Base-by-base conservation (phyloP, 2,888 invertebrate species). In the Ctena decussata region DNA sequence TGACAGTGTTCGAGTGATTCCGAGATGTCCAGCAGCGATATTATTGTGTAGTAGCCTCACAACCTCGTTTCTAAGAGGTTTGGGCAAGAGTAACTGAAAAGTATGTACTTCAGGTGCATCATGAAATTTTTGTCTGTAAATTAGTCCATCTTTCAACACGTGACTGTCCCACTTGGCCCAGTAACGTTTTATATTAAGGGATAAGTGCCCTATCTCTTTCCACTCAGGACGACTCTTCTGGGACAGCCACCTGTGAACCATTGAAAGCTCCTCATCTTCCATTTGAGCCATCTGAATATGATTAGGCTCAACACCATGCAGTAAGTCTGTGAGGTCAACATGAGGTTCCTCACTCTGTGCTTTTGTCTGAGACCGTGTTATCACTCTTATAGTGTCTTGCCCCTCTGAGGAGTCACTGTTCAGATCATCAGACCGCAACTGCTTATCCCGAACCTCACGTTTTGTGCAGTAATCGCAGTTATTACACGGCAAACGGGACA, bases 151-250 rank as follows among this genome's bases (percentile, higher is more conserved):
- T 8, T 24, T 15, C 12, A 70, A 39, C 2, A 24, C 21, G 21
- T 37, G 70, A 70, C 70, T 70, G 37, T 70, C 70, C 70, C 70
- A 70, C 1, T 12, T 6, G 24, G 70, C 35, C 70, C 70, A 70
- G 70, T 37, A 70, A 30, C 24, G 24, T 37, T 70, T 70, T n/a
- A 70, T n/a, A 39, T 21, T 41, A 3, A 5, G n/a, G 37, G 70
- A 70, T n/a, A 70, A 24, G 37, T 70, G 70, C n/a, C 37, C 32
- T 39, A 37, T 37, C 3, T 70, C 70, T 70, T 70, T 70, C 37
- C 70, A 70, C 8, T 70, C 70, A 12, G 70, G 70, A n/a, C 70
- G 70, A 24, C 11, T 37, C 8, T 11, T 37, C 35, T 70, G 39
- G 11, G 6, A 2, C 21, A 70, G 37, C 70, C 70, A 70, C 5